A percentile compares a stretch with the other conserved stretches of the same genome.
These are phyloP conservation scores for Erythrocebus patas DNA, from an alignment of 2,113 vertebrate genomes.

Conservation along the genomic window DNA sequence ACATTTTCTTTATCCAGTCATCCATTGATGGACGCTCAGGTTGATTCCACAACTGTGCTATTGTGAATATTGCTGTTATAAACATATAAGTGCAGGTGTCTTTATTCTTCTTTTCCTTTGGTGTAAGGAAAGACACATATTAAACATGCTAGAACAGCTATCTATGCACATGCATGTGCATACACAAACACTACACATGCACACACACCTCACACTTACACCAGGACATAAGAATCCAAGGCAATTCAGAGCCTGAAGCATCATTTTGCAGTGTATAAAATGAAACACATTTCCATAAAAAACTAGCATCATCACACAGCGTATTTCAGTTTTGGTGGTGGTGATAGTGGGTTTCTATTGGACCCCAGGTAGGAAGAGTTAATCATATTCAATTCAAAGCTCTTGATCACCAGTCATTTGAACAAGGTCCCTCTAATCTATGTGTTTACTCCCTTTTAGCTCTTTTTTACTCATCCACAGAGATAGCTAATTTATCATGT, in stretches of 20 bases:
- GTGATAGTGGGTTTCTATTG: background rate
- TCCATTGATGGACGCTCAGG: too few species aligned
- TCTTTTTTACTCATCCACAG: background rate
- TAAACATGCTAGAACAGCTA: too few species aligned
- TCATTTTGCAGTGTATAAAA: background rate
- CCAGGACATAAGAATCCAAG: slow-evolving; percentile 33
- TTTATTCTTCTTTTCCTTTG: too few species aligned
- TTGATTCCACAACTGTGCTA: too few species aligned
- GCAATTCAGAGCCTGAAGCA: background rate
- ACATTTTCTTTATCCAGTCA: too few species aligned
- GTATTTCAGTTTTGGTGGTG: background rate
- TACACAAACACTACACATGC: background rate
- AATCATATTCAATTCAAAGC: background rate
- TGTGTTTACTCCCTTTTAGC: background rate
- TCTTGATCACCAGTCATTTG: background rate
- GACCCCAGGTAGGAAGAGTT: background rate
- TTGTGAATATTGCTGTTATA: too few species aligned
- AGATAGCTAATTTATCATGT: background rate
- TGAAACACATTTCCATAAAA: background rate
- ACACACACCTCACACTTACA: background rate
- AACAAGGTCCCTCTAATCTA: background rate
- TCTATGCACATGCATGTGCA: background rate
- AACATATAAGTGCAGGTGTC: too few species aligned
- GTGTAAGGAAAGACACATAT: too few species aligned
- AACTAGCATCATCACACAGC: background rate